Percentiles rank a stretch among this genome's conserved stretches.
These are phyloP conservation scores for Venusia cambrica DNA, from an alignment of 2,888 invertebrate species.

Conservation along the genomic window DNA sequence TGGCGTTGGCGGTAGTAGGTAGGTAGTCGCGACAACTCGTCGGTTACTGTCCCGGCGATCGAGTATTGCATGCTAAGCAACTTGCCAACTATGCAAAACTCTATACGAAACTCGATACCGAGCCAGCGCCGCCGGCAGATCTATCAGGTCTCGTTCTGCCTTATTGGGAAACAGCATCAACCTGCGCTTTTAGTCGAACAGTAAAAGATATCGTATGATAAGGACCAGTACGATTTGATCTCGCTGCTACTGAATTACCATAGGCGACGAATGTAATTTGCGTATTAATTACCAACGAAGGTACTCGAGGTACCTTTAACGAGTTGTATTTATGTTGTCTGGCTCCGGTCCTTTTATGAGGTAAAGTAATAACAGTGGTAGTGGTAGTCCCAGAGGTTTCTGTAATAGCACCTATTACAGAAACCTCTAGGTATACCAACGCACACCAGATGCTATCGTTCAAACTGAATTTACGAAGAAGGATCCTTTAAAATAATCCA, in stretches of 20 bases:
- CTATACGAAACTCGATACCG: conserved; percentile 45
- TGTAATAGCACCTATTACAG: too few species aligned
- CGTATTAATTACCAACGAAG: conserved; percentile 39
- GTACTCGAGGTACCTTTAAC: conserved; percentile 22
- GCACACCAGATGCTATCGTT: too few species aligned
- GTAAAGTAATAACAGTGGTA: conserved; percentile 2
- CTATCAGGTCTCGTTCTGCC: conserved; percentile 52
- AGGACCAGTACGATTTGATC: conserved; percentile 45
- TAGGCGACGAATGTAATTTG: conserved; percentile 50
- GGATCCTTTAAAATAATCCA: too few species aligned
- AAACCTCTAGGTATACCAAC: too few species aligned
- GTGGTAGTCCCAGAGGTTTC: too few species aligned
- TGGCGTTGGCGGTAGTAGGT: conserved; percentile 55
- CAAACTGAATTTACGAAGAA: too few species aligned
- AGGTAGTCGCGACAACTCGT: conserved; percentile 57
- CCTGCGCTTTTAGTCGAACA: conserved; percentile 39
- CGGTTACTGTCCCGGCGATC: conserved; percentile 57
- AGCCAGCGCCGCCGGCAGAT: conserved; percentile 38
- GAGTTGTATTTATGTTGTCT: conserved; percentile 36
- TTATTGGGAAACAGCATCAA: conserved; percentile 53
- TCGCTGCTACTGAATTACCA: conserved; percentile 47
- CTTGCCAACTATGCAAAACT: conserved; percentile 48
- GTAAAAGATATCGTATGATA: conserved; percentile 38
- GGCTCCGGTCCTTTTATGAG: conserved; percentile 18
- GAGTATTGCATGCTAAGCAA: conserved; percentile 64